These are phyloP conservation scores for Willisornis vidua DNA, from an alignment of 2,113 vertebrate genomes.

Conservation along the genomic window DNA sequence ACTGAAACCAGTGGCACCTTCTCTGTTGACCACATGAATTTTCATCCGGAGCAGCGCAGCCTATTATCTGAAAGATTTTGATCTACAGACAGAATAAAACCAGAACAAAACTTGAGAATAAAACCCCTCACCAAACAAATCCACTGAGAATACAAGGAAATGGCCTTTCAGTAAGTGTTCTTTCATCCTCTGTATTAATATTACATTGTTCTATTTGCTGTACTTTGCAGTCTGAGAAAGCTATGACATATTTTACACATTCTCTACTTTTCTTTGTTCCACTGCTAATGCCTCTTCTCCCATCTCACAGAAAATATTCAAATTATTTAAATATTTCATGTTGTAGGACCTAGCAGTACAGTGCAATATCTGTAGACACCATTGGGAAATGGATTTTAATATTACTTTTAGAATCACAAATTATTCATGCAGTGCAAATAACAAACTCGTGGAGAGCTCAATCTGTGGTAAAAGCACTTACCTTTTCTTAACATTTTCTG, in stretches of 20 bases:
- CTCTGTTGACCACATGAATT: not conserved
- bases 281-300: not conserved
- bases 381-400: constrained; percentile 45
- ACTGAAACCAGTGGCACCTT: not conserved
- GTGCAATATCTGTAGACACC: not conserved
- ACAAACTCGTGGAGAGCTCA: not conserved
- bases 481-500: not conserved
- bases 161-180: not conserved
- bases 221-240: not conserved
- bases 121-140: not conserved
- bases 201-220: constrained; percentile 16
- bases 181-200: not conserved
- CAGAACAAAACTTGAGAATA: not conserved
- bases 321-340: constrained; percentile 64
- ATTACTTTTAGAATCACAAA: constrained; percentile 51
- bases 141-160: not conserved
- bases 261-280: not conserved
- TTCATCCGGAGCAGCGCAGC: not conserved
- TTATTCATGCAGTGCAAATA: constrained; percentile 50
- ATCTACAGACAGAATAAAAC: not conserved
- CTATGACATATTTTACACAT: constrained; percentile 17
- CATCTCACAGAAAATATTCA: not conserved
- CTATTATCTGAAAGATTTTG: not conserved
- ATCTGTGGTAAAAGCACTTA: constrained; percentile 17
- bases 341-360: not conserved